These are phyloP conservation scores for Phyllotreta cruciferae DNA, from an alignment of 2,888 invertebrate species.

Conservation along the genomic window DNA sequence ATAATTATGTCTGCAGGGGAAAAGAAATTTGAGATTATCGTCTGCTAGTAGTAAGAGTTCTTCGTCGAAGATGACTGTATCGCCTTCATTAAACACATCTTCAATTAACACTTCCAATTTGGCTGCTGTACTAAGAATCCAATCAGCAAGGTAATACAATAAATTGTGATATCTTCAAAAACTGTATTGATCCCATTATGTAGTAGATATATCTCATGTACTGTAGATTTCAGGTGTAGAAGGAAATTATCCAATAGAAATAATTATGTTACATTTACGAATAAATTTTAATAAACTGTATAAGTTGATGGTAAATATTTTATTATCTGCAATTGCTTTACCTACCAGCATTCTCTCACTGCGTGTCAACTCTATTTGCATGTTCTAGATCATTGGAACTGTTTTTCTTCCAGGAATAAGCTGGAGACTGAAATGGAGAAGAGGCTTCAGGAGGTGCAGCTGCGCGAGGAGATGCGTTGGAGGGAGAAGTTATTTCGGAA, in stretches of 20 bases:
- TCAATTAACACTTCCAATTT: slow-evolving; percentile 68
- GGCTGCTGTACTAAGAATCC: slow-evolving; percentile 71
- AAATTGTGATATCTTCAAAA: neutral
- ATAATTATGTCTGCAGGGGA: slow-evolving; percentile 32
- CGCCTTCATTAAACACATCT: slow-evolving; percentile 58
- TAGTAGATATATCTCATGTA: neutral
- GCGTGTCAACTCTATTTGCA: no score
- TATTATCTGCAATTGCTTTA: no score
- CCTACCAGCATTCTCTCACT: no score
- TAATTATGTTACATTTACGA: neutral
- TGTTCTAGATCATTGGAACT: slow-evolving; percentile 7
- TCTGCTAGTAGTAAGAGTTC: slow-evolving; percentile 53
- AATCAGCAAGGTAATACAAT: slow-evolving; percentile 62
- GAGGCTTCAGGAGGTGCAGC: slow-evolving; percentile 66
- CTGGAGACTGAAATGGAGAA: slow-evolving; percentile 70
- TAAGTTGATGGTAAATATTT: neutral
- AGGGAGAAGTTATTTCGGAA: slow-evolving; percentile 67
- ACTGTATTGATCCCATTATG: neutral
- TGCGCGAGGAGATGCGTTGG: slow-evolving; percentile 66
- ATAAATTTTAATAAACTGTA: neutral
- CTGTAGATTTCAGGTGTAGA: neutral
- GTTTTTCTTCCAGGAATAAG: slow-evolving; percentile 60
- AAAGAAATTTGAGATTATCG: slow-evolving; percentile 44
- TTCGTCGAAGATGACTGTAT: slow-evolving; percentile 52
- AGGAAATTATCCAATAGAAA: neutral